A percentile compares a stretch with the other conserved stretches of the same genome.
Conservation (phyloP, 2,113 vertebrate species). For the Apistogramma diplotaenia region DNA sequence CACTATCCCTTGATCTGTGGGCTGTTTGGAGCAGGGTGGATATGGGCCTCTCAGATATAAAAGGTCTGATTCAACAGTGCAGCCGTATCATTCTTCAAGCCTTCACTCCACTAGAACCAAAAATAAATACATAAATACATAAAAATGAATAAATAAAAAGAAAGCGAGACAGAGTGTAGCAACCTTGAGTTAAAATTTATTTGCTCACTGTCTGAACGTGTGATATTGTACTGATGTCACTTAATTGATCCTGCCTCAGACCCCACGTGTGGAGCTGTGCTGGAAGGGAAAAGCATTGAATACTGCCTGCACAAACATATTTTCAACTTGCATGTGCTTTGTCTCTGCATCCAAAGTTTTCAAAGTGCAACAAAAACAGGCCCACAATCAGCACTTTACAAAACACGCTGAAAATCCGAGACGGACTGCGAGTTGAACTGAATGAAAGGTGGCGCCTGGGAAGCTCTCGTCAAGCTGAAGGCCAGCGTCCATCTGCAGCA, state of each 20-base stretch:
- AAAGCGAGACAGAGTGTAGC: background rate
- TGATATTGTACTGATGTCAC: background rate
- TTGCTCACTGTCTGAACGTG: background rate
- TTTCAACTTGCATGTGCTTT: background rate
- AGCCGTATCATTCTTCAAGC: background rate
- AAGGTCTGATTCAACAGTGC: background rate
- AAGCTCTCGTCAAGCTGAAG: conserved; percentile 25
- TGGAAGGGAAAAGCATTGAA: background rate
- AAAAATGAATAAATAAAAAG: background rate
- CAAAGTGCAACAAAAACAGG: background rate
- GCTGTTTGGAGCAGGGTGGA: background rate
- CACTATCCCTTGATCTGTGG: background rate
- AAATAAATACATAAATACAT: background rate
- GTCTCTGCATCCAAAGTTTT: background rate
- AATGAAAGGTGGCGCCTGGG: background rate
- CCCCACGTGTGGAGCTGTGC: background rate
- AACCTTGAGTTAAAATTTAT: background rate
- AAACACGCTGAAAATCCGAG: background rate
- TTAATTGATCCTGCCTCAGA: background rate
- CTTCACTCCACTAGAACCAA: background rate
- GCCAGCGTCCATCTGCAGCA: background rate
- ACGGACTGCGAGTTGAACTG: background rate
- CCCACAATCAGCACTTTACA: background rate
- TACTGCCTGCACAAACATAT: background rate
- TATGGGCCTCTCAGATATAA: background rate